These are phyloP conservation scores for Geotrypetes seraphini DNA, from an alignment of 2,797 vertebrate species.

Conservation along the genomic window DNA sequence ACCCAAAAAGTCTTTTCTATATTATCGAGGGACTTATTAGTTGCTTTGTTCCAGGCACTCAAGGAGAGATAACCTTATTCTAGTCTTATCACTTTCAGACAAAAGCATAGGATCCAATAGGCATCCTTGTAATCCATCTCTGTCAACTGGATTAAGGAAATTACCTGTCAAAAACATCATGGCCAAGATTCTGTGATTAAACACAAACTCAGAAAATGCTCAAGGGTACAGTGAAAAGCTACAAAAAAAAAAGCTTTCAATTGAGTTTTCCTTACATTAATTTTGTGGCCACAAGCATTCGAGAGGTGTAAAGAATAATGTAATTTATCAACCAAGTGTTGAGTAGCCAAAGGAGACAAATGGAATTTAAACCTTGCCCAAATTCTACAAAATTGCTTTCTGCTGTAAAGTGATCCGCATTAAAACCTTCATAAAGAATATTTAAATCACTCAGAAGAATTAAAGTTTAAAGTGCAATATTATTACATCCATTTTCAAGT, in stretches of 20 bases:
- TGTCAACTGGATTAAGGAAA: conserved; percentile 78
- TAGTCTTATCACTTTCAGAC: conserved; percentile 61
- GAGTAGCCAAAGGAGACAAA: conserved; percentile 19
- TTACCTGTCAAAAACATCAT: conserved; percentile 76
- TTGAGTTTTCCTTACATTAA: conserved; percentile 43
- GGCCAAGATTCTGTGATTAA: conserved; percentile 72
- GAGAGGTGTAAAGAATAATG: conserved; percentile 37
- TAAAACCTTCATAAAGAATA: not conserved
- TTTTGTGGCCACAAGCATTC: conserved; percentile 34
- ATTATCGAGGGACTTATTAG: conserved; percentile 64
- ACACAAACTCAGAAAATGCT: conserved; percentile 61
- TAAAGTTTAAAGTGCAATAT: too few relatives aligned
- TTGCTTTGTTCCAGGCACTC: conserved; percentile 48
- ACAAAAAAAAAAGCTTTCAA: conserved; percentile 45
- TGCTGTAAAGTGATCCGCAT: not conserved
- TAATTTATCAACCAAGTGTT: conserved; percentile 24
- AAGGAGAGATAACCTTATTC: conserved; percentile 60
- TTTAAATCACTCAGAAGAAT: too few relatives aligned
- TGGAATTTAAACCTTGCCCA: conserved; percentile 3
- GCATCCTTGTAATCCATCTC: conserved; percentile 68
- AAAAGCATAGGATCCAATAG: conserved; percentile 61
- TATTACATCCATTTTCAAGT: too few relatives aligned
- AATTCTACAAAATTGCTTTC: conserved; percentile 2
- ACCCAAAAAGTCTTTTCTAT: conserved; percentile 30
- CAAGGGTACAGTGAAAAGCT: conserved; percentile 48